phyloP scores from a whole-genome alignment of 2,797 vertebrate genomes.

The Melanotaenia maccullochi region DNA sequence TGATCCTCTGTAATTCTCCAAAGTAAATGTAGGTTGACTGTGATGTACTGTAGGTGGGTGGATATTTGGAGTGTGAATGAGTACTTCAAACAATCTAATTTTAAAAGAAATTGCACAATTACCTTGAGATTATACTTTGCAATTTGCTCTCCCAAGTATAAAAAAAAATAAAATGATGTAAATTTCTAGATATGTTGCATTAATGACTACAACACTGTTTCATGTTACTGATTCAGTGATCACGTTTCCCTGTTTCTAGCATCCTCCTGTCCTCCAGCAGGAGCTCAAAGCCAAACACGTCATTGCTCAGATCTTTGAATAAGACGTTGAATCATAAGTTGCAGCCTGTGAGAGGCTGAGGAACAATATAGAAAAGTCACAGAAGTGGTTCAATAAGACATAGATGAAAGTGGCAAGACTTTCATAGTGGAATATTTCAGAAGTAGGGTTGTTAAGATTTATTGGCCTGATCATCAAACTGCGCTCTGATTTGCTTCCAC shows the following conservation, averaged over 20 bases:
- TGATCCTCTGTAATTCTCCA: no score
- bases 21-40: no score
- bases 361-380: constrained; percentile 9
- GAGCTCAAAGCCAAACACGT: constrained; percentile 42
- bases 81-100: no score
- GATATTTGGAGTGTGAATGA: no score
- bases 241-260: constrained; percentile 13
- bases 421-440: constrained; percentile 3
- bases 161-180: no score
- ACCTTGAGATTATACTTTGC: no score
- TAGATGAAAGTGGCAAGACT: not conserved
- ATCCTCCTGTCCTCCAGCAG: constrained; percentile 48
- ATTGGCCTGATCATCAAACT: constrained; percentile 1
- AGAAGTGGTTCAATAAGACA: not conserved
- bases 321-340: constrained; percentile 52
- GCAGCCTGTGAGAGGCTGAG: constrained; percentile 24
- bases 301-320: constrained; percentile 44
- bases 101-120: no score
- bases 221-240: constrained; percentile 16
- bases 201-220: constrained; percentile 4
- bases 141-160: no score
- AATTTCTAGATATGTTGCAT: not conserved
- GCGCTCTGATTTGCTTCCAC: constrained; percentile 1
- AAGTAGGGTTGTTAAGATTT: not conserved
- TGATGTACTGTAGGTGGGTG: no score